Base-by-base conservation (phyloP, 1,140 invertebrate genomes). In the Cotesia chilonis region DNA sequence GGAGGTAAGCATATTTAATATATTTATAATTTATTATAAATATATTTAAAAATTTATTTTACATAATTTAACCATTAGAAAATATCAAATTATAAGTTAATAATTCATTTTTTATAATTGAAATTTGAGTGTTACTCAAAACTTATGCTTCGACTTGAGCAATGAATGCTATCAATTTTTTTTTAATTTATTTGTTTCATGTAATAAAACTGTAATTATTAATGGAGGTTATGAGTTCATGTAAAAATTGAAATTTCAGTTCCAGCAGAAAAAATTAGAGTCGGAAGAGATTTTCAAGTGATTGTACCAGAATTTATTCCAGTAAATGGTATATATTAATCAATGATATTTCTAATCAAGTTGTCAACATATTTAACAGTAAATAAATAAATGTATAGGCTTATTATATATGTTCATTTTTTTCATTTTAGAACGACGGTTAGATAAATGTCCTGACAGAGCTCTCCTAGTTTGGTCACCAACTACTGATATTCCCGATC, bases 391-490 rank as follows among this genome's bases (percentile, higher is more conserved):
- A 7, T 35, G 20, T 9, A 60, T 7, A 28, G 28, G 6, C 2
- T 28, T 28, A 28, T 28, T 28, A 20, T 68, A 35, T 7, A 17
- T 54, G 6, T 38, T 37, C 59, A 57, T 3, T 66, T 66, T 64
- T 60, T 71, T 75, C 55, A 68, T 80, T 85, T 68, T 73, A 87
- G 82, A 86, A 75, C 79, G 84, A 10, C 80, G 84, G 57, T 72
- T 83, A 54, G 84, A 86, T 36, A 80, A 85, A 55, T 84, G 84
- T 55, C 80, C 92, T 61, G 96, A 98, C 77, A 91, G 94, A 88
- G 96, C 97, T 1, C 88, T 98, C 67, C 87, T 98, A 37, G 96
- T 99, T 20, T 99, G 97, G 97, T 96, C 96, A 57, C 97, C 97
- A 36, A 95, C 94, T 74, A 90, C 91, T 66, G 92, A 95, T 77